Evolutionary conservation across 1,140 invertebrate genomes (phyloP).

Genomic region (Planococcus citri): DNA sequence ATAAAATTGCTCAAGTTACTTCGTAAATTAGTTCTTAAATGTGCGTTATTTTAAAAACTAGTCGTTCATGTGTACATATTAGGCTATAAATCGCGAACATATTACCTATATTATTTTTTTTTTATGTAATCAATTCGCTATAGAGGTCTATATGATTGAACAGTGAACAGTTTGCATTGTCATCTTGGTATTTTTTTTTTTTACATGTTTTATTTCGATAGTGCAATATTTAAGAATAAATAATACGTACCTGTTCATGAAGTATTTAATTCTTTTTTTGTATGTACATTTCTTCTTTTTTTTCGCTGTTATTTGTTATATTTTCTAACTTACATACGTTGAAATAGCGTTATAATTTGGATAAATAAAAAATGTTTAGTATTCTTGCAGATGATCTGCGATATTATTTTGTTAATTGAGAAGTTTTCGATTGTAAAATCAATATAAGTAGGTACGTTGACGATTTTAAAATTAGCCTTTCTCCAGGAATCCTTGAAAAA

Average conservation of each 20-base stretch:
- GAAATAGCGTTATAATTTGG: not conserved
- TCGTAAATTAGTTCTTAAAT: slow-evolving; percentile 22
- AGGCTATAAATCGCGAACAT: no score
- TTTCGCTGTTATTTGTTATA: not conserved
- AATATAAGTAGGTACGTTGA: no score
- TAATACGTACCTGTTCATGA: not conserved
- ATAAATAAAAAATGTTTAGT: not conserved
- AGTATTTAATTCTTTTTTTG: slow-evolving; percentile 1
- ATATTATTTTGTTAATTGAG: no score
- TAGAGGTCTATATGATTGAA: no score
- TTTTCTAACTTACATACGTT: slow-evolving; percentile 1
- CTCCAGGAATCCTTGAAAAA: no score
- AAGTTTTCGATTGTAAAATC: no score
- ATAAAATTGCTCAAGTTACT: slow-evolving; percentile 27
- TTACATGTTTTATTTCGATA: not conserved
- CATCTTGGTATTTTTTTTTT: not conserved
- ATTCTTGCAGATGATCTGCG: no score
- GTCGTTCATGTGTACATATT: not conserved
- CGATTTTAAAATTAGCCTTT: no score
- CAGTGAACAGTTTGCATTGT: slow-evolving; percentile 1
- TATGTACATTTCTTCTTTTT: not conserved
- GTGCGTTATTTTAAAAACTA: slow-evolving; percentile 1
- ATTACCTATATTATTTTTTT: no score
- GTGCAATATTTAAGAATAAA: not conserved
- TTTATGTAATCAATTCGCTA: no score